Evolutionary conservation across 37 sponge, comb jelly and placozoan species (phyloP), one percentile per base, ranked within the genome.

Genomic region (Dysidea cf. avara): DNA sequence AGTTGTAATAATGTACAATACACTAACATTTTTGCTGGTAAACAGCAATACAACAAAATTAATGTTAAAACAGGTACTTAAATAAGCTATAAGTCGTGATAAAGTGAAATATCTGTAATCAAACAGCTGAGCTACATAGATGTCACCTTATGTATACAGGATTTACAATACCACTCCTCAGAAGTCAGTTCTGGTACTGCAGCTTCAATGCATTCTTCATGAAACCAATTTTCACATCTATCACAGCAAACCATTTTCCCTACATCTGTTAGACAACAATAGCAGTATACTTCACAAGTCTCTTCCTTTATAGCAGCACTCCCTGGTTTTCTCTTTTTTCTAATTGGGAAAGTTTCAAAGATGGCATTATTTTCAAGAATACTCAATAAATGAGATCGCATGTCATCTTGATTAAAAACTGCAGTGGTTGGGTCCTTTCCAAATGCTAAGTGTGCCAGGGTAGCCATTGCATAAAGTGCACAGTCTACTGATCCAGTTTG

Each of bases 201-300:
- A 24, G 13, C 35, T 28, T 61, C 51, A 34, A 76, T 29, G 55
- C 77, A 76, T 12, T 43, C 40, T n/a, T 40, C 28, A 36, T 78
- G 79, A 68, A 31, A 39, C 79, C 79, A 78, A 1, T 24, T 57
- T 3, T 78, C 26, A 25, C 79, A 78, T 11, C 7, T 24, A 64
- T 68, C 79, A 78, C 79, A 68, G 59, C 79, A 66, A 1, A 55
- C 21, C 69, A 78, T 78, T 38, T 11, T 56, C 2, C 69, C 50
- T 25, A 68, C 61, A 37, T 78, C 79, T 56, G 79, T 68, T 59
- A 78, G 14, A 55, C 79, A n/a, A 66, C 79, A 78, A 29, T 66
- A 68, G 61, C 79, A 78, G 30, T 67, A 68, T 11, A 78, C 58
- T 20, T 21, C 7, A 2, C 59, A 68, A 25, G 21, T 66, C 67